Evolutionary conservation across 2,888 invertebrate genomes (phyloP).

Genomic region (Sipunculus nudus): DNA sequence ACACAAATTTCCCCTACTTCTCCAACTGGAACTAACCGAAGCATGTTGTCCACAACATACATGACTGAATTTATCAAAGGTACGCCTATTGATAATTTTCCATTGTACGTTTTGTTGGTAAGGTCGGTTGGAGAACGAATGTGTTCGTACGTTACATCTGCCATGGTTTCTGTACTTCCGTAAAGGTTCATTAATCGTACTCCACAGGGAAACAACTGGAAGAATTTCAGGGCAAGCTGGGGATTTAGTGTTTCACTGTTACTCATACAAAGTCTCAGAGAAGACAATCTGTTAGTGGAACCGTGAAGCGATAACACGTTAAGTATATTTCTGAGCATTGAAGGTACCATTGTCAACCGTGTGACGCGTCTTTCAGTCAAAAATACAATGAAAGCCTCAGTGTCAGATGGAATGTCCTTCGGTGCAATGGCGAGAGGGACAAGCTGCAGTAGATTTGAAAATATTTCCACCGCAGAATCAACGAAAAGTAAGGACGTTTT

Average conservation of each 20-base stretch:
- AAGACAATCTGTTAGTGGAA: slow-evolving; percentile 69
- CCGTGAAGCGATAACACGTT: slow-evolving; percentile 14
- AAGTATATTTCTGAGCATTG: slow-evolving; percentile 70
- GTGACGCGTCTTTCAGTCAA: slow-evolving; percentile 72
- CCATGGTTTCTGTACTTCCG: slow-evolving; percentile 91
- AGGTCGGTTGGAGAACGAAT: slow-evolving; percentile 69
- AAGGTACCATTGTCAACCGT: slow-evolving; percentile 77
- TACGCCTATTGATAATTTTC: slow-evolving; percentile 83
- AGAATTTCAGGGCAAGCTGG: slow-evolving; percentile 78
- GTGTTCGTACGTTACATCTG: slow-evolving; percentile 83
- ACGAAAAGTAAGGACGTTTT: slow-evolving; percentile 91
- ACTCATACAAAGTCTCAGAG: slow-evolving; percentile 79
- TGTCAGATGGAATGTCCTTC: slow-evolving; percentile 79
- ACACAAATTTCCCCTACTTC: slow-evolving; percentile 84
- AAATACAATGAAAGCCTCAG: slow-evolving; percentile 76
- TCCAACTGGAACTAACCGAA: slow-evolving; percentile 76
- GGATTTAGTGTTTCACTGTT: slow-evolving; percentile 83
- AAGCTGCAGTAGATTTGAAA: slow-evolving; percentile 83
- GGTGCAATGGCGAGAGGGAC: slow-evolving; percentile 78
- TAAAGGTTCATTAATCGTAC: slow-evolving; percentile 86
- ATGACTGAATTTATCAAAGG: slow-evolving; percentile 83
- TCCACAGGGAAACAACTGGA: slow-evolving; percentile 73
- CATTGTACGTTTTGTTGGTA: slow-evolving; percentile 11
- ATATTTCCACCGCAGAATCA: slow-evolving; percentile 86
- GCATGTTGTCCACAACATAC: slow-evolving; percentile 78